Evolutionary conservation across 2,797 vertebrate genomes (phyloP).

Genomic region (Enteromius mattozi): DNA sequence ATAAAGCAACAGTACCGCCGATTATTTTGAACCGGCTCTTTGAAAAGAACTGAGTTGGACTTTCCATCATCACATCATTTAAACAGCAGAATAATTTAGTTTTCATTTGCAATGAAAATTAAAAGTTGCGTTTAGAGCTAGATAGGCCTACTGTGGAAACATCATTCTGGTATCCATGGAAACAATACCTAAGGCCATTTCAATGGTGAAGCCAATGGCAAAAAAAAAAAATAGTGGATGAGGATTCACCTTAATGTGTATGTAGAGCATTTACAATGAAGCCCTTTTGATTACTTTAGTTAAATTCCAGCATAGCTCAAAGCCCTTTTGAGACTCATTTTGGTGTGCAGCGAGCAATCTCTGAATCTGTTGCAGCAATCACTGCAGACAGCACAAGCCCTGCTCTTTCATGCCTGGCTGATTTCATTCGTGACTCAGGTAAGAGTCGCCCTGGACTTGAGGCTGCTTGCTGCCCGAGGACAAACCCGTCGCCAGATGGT

Average conservation of each 20-base stretch:
- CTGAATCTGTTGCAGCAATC: conserved; percentile 1
- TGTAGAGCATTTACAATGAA: background rate
- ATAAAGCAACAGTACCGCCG: background rate
- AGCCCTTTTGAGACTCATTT: background rate
- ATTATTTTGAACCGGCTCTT: background rate
- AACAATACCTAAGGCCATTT: conserved; percentile 42
- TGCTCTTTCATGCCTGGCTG: conserved; percentile 26
- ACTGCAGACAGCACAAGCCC: background rate
- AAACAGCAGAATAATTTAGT: background rate
- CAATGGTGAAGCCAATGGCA: conserved; percentile 18
- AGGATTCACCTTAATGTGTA: background rate
- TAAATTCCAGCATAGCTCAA: conserved; percentile 6
- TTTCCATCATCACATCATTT: background rate
- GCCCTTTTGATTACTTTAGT: conserved; percentile 16
- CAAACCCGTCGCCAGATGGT: conserved; percentile 47
- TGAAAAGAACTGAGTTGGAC: background rate
- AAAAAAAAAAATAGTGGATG: background rate
- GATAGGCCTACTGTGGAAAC: background rate
- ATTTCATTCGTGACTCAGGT: conserved; percentile 32
- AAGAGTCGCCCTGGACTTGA: conserved; percentile 14
- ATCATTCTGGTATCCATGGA: conserved; percentile 44
- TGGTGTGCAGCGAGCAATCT: background rate
- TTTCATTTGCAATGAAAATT: background rate
- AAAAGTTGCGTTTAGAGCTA: conserved; percentile 5
- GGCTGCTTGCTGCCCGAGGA: conserved; percentile 27